Evolutionary conservation across 1,140 invertebrate species (phyloP).

Genomic region (Bombus sibiricus): DNA sequence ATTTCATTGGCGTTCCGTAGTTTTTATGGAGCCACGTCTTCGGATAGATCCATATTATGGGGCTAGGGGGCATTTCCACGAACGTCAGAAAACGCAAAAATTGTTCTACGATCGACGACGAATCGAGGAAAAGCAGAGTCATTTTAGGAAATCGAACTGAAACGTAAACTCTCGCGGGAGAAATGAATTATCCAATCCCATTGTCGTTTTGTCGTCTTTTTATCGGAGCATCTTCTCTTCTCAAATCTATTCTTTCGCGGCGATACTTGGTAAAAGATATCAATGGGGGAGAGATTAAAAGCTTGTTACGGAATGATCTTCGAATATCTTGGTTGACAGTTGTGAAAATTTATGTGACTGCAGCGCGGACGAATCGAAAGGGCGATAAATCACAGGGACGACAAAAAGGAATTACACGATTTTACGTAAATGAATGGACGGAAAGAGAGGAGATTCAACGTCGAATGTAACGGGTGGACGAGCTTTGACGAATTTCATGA

Average conservation of each 20-base stretch:
- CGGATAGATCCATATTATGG: not conserved
- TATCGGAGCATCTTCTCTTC: not conserved
- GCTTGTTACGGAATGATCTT: not conserved
- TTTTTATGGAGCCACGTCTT: not conserved
- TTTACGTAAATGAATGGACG: not conserved
- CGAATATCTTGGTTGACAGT: not conserved
- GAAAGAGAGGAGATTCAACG: too few relatives aligned
- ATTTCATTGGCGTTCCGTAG: not conserved
- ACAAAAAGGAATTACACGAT: constrained; percentile 5
- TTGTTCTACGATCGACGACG: not conserved
- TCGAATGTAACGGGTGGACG: too few relatives aligned
- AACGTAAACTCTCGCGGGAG: not conserved
- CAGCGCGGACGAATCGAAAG: not conserved
- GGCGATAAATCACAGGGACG: not conserved
- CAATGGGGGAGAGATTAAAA: not conserved
- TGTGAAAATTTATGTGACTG: not conserved
- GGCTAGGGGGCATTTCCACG: not conserved
- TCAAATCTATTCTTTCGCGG: not conserved
- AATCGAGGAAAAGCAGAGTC: not conserved
- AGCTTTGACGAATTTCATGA: constrained; percentile 24
- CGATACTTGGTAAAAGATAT: not conserved
- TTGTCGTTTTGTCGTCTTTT: not conserved
- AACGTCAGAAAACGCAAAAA: not conserved
- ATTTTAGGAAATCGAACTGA: constrained; percentile 7
- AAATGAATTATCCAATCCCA: not conserved